Base-by-base conservation (phyloP, 2,888 invertebrate genomes). In the Melitaea athalia region DNA sequence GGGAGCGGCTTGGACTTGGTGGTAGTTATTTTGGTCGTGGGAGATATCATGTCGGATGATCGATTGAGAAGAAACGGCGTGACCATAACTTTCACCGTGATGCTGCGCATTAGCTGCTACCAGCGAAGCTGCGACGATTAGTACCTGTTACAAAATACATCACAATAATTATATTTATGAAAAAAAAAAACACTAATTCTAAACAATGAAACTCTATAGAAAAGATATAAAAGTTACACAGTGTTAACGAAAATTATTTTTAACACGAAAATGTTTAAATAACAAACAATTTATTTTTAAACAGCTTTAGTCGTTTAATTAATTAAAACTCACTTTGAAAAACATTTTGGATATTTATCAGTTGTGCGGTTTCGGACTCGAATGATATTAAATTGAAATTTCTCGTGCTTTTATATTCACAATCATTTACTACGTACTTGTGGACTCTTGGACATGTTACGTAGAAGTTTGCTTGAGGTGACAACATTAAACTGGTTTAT, bases 61-160 rank as follows among this genome's bases (percentile, higher is more conserved):
- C 49, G 76, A 75, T 49, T 75, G 73, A 15, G 74, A 75, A 12
- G 75, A 75, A 49, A 63, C 67, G 0, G 70, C 75, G 15, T 79
- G 77, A 5, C 76, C 78, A 24, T 78, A 76, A 11, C 75, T 76
- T 24, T 78, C 75, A 4, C 71, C 31, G 72, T 78, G 74, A 43
- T 79, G 77, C 71, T 85, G 82, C n/a, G 81, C 82, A 59, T 70
- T 78, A 11, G 73, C 83, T 38, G 74, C 78, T 12, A 74, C 50
- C 67, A 77, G 43, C 49, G 72, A 71, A 38, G 65, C 70, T 17
- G 74, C 70, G 11, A 77, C 62, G 47, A 76, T 33, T 45, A 74
- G 12, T 47, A 69, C 63, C 67, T 74, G 43, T 4, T 24, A 14
- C 6, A 53, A 11, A 50, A 50, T 4, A 47, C 0, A 6, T 7